Base-by-base conservation (phyloP, 2,797 vertebrate genomes). In the Sebastes elongatus region DNA sequence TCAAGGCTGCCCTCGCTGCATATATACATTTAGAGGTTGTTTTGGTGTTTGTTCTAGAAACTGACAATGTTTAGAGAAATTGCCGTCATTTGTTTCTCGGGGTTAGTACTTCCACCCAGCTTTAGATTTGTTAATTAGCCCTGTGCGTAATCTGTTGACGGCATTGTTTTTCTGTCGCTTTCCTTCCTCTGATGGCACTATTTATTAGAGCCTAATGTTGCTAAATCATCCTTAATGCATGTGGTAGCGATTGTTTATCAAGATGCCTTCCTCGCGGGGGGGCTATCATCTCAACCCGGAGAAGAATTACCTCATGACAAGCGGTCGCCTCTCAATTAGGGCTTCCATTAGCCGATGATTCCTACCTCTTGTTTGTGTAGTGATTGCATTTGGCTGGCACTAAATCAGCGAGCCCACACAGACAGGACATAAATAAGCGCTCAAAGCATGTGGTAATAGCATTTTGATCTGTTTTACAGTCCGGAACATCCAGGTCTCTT, bases 331-430 rank as follows among this genome's bases (percentile, higher is more conserved):
- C 96, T 96, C 97, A 96, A 96, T 97, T 97, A 96, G 93, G 95
- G 93, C 94, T 96, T 98, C 98, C 98, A 99, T 99, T 99, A 99
- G 97, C 94, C 95, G 95, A 97, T 97, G 97, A 97, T 97, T 97
- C 96, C 93, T 96, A 92, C 94, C 95, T 95, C 96, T 95, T 96
- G 94, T 97, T 96, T 96, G 95, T 97, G 97, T 96, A 96, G 94
- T 90, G 95, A 96, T 97, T 96, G 96, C 97, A 94, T 97, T 97
- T 97, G 91, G 86, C 91, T 94, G 93, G 95, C 94, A 96, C 95
- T 99, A 99, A 98, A 99, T 99, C 98, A 98, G 96, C 61, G 72
- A 92, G 87, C 90, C 84, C 83, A 65, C 80, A 66, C 89, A 86
- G 96, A 96, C 96, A 89, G 95, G 95, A 95, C 97, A 97, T 98